Evolutionary conservation across 2,113 vertebrate species (phyloP).

Genomic region (Corvus moneduloides): DNA sequence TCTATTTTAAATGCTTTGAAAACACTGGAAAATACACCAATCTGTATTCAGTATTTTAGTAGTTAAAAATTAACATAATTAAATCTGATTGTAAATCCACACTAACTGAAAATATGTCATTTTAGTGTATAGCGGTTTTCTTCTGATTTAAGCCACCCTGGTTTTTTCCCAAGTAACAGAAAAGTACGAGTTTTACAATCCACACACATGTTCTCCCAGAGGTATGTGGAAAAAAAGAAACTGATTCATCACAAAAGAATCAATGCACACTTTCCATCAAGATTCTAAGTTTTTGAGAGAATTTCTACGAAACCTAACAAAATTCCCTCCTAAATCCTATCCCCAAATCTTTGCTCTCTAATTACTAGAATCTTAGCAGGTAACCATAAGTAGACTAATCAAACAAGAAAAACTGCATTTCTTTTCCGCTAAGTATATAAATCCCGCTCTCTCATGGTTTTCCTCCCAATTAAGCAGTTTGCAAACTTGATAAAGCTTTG

Average conservation of each 20-base stretch:
- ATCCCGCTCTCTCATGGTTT: not conserved
- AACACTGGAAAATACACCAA: not conserved
- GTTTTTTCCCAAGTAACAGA: not conserved
- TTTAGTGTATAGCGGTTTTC: not conserved
- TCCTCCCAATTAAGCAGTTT: not conserved
- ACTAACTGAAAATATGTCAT: not conserved
- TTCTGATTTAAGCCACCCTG: not conserved
- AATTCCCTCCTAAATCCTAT: not conserved
- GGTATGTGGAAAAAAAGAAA: not conserved
- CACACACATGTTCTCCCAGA: not conserved
- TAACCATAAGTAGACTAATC: not conserved
- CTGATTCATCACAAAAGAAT: not conserved
- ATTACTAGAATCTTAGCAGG: not conserved
- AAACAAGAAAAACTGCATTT: constrained; percentile 18
- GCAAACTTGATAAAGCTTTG: not conserved
- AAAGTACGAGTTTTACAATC: not conserved
- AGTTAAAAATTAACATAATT: not conserved
- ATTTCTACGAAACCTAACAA: not conserved
- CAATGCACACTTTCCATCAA: not conserved
- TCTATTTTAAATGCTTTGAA: not conserved
- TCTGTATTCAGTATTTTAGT: not conserved
- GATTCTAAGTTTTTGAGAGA: not conserved
- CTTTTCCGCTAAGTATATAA: constrained; percentile 13
- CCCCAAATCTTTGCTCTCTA: not conserved
- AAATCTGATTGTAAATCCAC: not conserved